phyloP scores from a whole-genome alignment of 2,888 invertebrate genomes.

The Cosmia pyralina region DNA sequence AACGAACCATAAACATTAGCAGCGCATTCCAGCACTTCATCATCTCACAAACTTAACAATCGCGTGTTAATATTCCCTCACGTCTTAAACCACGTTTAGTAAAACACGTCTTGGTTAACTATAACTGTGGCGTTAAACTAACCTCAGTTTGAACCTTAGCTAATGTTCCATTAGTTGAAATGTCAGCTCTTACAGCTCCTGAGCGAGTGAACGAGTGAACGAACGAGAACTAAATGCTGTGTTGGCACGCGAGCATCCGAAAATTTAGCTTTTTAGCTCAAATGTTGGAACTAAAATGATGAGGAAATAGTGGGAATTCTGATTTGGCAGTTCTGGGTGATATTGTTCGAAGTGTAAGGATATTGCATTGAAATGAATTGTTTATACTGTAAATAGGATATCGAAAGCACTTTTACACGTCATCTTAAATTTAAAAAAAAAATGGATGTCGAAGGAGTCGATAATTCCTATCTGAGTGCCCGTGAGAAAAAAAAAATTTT shows the following conservation, averaged over 20 bases:
- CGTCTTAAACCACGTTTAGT: slow-evolving; percentile 43
- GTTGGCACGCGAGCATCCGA: slow-evolving; percentile 57
- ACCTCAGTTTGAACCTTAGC: slow-evolving; percentile 55
- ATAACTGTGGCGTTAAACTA: slow-evolving; percentile 47
- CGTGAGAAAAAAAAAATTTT: too few relatives aligned
- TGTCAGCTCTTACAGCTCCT: slow-evolving; percentile 51
- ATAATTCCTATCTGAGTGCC: too few relatives aligned
- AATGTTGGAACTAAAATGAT: not conserved
- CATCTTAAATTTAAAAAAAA: too few relatives aligned
- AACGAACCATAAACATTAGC: slow-evolving; percentile 13
- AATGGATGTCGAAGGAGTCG: too few relatives aligned
- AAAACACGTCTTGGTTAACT: slow-evolving; percentile 55
- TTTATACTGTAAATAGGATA: too few relatives aligned
- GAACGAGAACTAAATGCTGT: slow-evolving; percentile 45
- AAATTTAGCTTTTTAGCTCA: slow-evolving; percentile 39
- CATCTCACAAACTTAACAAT: slow-evolving; percentile 36
- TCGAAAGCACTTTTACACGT: too few relatives aligned
- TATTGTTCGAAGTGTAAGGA: slow-evolving; percentile 1
- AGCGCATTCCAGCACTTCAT: slow-evolving; percentile 20
- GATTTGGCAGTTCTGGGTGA: not conserved
- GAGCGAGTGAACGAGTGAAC: slow-evolving; percentile 42
- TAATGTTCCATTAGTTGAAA: slow-evolving; percentile 63
- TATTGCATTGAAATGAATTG: not conserved
- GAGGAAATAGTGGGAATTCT: not conserved
- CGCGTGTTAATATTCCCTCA: slow-evolving; percentile 53